These are phyloP conservation scores for Microctenopoma steveboyesi DNA, from an alignment of 2,797 vertebrate species.

Conservation along the genomic window DNA sequence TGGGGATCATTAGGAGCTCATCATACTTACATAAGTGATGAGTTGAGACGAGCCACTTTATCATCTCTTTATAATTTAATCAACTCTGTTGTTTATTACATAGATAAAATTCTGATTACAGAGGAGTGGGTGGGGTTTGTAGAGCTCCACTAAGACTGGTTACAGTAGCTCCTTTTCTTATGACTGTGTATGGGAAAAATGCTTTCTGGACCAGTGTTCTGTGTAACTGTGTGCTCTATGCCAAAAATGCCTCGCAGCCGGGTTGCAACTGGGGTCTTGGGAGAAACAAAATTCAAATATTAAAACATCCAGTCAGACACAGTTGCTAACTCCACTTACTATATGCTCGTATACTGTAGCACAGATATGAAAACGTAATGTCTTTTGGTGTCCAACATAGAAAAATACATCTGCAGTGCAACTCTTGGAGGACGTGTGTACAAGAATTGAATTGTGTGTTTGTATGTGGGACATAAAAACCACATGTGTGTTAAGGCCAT, in stretches of 20 bases:
- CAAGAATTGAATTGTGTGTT: slow-evolving; percentile 18
- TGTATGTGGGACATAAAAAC: slow-evolving; percentile 43
- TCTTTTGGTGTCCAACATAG: slow-evolving; percentile 4
- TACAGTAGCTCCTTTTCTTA: background rate
- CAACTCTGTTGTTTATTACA: too few species aligned
- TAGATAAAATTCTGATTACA: background rate
- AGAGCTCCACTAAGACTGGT: too few species aligned
- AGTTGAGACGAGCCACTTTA: background rate
- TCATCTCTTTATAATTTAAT: background rate
- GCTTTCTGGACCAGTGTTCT: background rate
- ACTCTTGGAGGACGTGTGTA: slow-evolving; percentile 30
- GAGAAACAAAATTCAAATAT: background rate
- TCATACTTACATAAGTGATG: too few species aligned
- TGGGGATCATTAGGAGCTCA: too few species aligned
- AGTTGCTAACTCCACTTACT: background rate
- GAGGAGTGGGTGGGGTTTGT: background rate
- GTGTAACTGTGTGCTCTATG: background rate
- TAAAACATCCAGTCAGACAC: background rate
- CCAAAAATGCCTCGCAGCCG: background rate
- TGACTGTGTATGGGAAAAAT: background rate
- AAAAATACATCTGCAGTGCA: slow-evolving; percentile 30
- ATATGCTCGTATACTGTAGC: background rate
- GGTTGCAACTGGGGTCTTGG: background rate
- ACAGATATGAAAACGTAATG: background rate
- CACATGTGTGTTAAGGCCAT: slow-evolving; percentile 58